Conservation (phyloP, 2,797 vertebrate species). For the Sebastes cheni region DNA sequence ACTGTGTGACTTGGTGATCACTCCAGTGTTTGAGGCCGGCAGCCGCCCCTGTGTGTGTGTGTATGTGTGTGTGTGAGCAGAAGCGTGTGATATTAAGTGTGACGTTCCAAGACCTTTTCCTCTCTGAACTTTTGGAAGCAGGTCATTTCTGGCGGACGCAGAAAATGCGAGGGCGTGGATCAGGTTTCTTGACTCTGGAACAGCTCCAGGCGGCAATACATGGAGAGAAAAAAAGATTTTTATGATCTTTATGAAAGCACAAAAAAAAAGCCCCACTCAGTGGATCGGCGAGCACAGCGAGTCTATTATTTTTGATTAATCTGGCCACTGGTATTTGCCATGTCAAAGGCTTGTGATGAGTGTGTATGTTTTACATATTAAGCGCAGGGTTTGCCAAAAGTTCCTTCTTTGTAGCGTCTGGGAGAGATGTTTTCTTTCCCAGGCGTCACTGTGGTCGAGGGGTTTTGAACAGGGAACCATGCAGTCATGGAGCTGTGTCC, state of each 20-base stretch:
- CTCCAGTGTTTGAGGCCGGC: background rate
- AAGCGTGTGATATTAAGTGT: constrained; percentile 28
- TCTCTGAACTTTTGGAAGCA: constrained; percentile 40
- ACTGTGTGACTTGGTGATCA: constrained; percentile 10
- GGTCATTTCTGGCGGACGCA: constrained; percentile 30
- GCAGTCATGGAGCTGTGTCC: constrained; percentile 15
- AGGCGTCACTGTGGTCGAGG: constrained; percentile 28
- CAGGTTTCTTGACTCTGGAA: constrained; percentile 76
- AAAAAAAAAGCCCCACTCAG: constrained; percentile 32
- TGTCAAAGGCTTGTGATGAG: constrained; percentile 63
- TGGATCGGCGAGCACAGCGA: constrained; percentile 38
- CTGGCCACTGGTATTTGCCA: constrained; percentile 68
- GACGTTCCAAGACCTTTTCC: constrained; percentile 41
- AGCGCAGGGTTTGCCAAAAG: constrained; percentile 67
- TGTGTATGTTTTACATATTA: constrained; percentile 77
- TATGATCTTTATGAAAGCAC: constrained; percentile 24
- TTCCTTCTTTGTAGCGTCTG: constrained; percentile 46
- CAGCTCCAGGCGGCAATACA: constrained; percentile 58
- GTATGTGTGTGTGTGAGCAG: constrained; percentile 16
- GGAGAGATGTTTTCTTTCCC: constrained; percentile 35
- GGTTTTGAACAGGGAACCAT: constrained; percentile 25
- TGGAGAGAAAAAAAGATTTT: constrained; percentile 29
- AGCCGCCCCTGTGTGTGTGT: constrained; percentile 1
- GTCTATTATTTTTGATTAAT: constrained; percentile 76
- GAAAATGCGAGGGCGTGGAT: constrained; percentile 45